These are phyloP conservation scores for Magallana nippona DNA, from an alignment of 2,888 invertebrate species.

Conservation along the genomic window DNA sequence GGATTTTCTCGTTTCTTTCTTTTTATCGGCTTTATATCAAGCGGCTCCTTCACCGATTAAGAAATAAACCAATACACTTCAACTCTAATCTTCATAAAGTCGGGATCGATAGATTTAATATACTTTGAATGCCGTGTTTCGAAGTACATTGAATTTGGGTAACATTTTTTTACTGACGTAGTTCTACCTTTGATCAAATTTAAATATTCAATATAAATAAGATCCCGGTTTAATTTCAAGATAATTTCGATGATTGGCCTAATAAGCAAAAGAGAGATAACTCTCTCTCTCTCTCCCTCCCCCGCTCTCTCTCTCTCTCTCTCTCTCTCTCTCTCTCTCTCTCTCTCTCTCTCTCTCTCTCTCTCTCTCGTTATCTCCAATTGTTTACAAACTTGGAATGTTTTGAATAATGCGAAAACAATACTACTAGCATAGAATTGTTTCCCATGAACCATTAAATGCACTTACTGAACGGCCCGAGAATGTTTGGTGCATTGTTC, in stretches of 20 bases:
- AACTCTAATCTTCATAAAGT: too few species aligned
- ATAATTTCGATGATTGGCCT: too few species aligned
- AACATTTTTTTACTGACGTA: too few species aligned
- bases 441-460: not conserved
- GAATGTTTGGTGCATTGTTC: not conserved
- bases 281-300: not conserved
- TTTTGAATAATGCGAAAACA: not conserved
- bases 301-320: not conserved
- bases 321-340: conserved; percentile 13
- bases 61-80: not conserved
- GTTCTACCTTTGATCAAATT: too few species aligned
- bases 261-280: not conserved
- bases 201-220: too few species aligned
- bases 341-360: not conserved
- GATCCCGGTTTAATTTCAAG: too few species aligned
- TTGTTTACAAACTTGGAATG: conserved; percentile 9
- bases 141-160: too few species aligned
- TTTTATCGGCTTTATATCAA: not conserved
- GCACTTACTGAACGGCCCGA: not conserved
- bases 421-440: not conserved
- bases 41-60: not conserved
- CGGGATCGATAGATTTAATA: too few species aligned
- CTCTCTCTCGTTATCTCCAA: not conserved
- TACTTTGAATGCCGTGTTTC: too few species aligned
- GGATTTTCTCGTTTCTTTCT: not conserved